Evolutionary conservation across 2,113 vertebrate species (phyloP).

Genomic region (Etheostoma cragini): DNA sequence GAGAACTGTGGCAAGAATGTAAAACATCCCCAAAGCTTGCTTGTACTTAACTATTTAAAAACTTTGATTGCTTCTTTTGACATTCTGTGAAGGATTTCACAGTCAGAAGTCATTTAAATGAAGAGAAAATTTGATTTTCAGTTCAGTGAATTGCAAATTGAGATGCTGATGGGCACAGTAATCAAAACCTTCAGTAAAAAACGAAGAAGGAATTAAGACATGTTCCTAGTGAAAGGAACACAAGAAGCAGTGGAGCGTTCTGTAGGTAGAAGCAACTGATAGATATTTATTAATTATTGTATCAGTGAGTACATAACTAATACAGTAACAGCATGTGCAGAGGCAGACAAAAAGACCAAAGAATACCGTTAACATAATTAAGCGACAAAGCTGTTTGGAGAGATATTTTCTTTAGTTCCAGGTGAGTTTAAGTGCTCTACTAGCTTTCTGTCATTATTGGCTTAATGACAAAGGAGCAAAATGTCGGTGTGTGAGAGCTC

Average conservation of each 20-base stretch:
- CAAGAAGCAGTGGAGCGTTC: neutral
- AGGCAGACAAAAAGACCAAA: neutral
- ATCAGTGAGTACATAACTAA: neutral
- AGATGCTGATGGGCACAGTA: slow-evolving; percentile 23
- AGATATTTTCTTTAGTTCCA: neutral
- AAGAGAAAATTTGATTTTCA: slow-evolving; percentile 19
- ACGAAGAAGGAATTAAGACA: no score
- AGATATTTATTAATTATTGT: neutral
- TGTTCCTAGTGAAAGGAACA: neutral
- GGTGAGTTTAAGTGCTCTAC: neutral
- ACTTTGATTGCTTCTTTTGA: slow-evolving; percentile 23
- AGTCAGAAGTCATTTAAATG: slow-evolving; percentile 27
- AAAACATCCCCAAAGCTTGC: slow-evolving; percentile 20
- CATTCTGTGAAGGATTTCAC: slow-evolving; percentile 17
- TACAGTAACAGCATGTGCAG: neutral
- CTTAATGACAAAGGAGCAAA: slow-evolving; percentile 23
- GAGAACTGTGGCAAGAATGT: slow-evolving; percentile 32
- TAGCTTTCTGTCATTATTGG: slow-evolving; percentile 11
- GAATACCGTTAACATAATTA: neutral
- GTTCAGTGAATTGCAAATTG: slow-evolving; percentile 17
- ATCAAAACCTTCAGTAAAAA: neutral
- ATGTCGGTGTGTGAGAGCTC: neutral
- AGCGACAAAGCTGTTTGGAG: neutral
- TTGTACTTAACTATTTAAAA: slow-evolving; percentile 16
- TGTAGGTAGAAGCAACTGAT: neutral